These are phyloP conservation scores for Spodoptera littoralis DNA, from an alignment of 2,888 invertebrate species.

Conservation along the genomic window DNA sequence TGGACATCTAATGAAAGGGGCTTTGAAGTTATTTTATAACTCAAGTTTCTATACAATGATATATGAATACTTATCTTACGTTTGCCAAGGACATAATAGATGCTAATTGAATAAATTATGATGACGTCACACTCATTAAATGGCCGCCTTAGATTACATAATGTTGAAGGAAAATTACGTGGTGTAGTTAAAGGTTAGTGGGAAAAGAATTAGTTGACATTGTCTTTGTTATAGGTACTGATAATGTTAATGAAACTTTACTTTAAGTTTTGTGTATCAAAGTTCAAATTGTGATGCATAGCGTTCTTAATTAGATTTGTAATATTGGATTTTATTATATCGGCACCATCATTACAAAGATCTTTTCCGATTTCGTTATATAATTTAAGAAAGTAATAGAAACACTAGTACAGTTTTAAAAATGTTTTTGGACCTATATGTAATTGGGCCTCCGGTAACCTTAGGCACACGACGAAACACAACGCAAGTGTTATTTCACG, in stretches of 20 bases:
- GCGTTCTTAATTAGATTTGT: too few relatives aligned
- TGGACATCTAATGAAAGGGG: conserved; percentile 1
- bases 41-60: conserved; percentile 6
- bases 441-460: too few relatives aligned
- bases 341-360: too few relatives aligned
- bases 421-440: too few relatives aligned
- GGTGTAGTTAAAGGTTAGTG: conserved; percentile 23
- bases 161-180: conserved; percentile 37
- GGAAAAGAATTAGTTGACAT: conserved; percentile 8
- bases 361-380: too few relatives aligned
- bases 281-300: too few relatives aligned
- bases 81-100: not conserved
- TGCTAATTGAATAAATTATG: conserved; percentile 39
- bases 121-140: conserved; percentile 14
- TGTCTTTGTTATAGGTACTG: not conserved
- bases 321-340: too few relatives aligned
- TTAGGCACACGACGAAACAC: too few relatives aligned
- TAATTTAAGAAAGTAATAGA: too few relatives aligned
- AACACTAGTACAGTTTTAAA: too few relatives aligned
- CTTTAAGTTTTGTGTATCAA: too few relatives aligned
- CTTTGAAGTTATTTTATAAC: not conserved
- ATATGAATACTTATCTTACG: not conserved
- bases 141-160: conserved; percentile 16
- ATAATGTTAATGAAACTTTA: not conserved
- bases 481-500: too few relatives aligned